Evolutionary conservation across 2,888 invertebrate species (phyloP), one percentile per base, ranked within the genome.

Genomic region (Tromatobia lineatoria): DNA sequence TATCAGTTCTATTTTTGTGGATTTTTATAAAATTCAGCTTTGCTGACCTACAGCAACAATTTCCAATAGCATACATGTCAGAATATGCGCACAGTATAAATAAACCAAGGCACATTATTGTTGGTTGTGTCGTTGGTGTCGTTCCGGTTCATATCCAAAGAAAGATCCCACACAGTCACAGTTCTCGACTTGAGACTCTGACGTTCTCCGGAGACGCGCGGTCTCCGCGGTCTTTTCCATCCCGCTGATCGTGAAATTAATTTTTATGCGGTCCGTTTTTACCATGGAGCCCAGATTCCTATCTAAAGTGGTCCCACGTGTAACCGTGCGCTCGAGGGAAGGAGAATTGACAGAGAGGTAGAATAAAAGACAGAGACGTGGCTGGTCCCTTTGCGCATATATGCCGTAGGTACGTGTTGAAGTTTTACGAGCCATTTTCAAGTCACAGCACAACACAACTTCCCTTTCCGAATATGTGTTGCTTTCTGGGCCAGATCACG

Each of bases 271-370:
- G 57, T 82, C 74, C 80, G 76, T 82, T 71, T 71, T 80, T 81
- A 83, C 80, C 54, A 71, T 66, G 54, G 82, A 57, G 52, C 69
- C 77, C 61, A 87, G 86, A 87, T 87, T 85, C 82, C 81, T 87
- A 87, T 86, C 87, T 86, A 85, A 87, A 86, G 87, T 87, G 86
- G 86, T 81, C 85, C 76, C 74, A 70, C 78, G 80, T 82, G 84
- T 76, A 82, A 82, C 74, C 54, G 75, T 59, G 64, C 54, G 79
- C 45, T 83, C 73, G 73, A 66, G 50, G 54, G 70, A 57, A 67
- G 29, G 54, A 52, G 42, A 47, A 76, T 59, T 61, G 73, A 69
- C 66, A 57, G 66, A 61, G 69, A 45, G 57, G 47, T 59, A 61
- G 74, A 79, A 79, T 64, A 76, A 74, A 57, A 64, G 59, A 77